phyloP scores from a whole-genome alignment of 2,797 vertebrate genomes.

The Diceros bicornis region DNA sequence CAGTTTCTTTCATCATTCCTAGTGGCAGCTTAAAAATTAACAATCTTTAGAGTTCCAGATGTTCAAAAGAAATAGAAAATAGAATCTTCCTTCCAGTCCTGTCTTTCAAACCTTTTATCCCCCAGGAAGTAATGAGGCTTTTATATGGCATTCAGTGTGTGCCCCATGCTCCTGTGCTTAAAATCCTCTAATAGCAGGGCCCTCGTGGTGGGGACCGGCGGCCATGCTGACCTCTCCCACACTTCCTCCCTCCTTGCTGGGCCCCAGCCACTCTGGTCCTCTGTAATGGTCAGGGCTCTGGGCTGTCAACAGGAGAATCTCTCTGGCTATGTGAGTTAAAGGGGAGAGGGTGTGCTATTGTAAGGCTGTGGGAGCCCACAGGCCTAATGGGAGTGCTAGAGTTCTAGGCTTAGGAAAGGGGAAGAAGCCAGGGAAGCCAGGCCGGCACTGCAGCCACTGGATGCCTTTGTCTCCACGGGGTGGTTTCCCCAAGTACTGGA shows the following conservation, averaged over 20 bases:
- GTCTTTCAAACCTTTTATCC: not conserved
- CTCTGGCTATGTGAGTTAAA: not conserved
- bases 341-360: not conserved
- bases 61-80: constrained; percentile 43
- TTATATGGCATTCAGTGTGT: accelerated
- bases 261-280: not conserved
- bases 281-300: accelerated
- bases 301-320: not conserved
- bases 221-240: accelerated
- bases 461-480: not conserved
- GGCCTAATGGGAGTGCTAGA: accelerated
- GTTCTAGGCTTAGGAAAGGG: no score
- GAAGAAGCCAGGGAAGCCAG: no score
- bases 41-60: not conserved
- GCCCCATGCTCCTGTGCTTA: accelerated
- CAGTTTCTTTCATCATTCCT: not conserved
- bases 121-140: accelerated
- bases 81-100: not conserved
- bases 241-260: accelerated
- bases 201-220: accelerated
- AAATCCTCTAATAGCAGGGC: accelerated
- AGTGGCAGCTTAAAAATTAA: constrained; percentile 36
- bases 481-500: accelerated
- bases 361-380: no score
- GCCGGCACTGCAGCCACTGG: not conserved